These are phyloP conservation scores for Lumbricus terrestris DNA, from an alignment of 2,888 invertebrate genomes.

Conservation along the genomic window DNA sequence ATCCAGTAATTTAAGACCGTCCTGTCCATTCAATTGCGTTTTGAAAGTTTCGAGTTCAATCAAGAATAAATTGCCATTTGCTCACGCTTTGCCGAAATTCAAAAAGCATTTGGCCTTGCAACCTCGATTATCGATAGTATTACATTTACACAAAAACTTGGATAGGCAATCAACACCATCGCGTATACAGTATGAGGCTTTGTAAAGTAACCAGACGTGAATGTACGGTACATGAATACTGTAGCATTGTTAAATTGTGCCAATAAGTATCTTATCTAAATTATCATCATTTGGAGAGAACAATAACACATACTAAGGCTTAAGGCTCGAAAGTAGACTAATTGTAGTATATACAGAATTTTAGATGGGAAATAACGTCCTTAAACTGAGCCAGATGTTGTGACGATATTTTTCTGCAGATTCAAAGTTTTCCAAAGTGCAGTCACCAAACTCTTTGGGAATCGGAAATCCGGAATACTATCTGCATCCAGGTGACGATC, in stretches of 20 bases:
- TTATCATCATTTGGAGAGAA: not conserved
- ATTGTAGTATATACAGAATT: no score
- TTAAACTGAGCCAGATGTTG: not conserved
- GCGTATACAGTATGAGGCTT: not conserved
- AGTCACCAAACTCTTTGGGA: not conserved
- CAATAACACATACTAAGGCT: not conserved
- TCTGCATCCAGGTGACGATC: not conserved
- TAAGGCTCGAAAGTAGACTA: not conserved
- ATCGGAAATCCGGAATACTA: not conserved
- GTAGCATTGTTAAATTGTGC: no score
- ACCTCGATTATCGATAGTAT: not conserved
- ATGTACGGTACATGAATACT: no score
- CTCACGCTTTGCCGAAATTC: not conserved
- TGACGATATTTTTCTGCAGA: not conserved
- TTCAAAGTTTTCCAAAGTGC: not conserved
- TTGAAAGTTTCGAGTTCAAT: not conserved
- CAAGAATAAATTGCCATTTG: not conserved
- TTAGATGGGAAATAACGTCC: not conserved
- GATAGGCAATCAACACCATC: not conserved
- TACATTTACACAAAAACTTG: not conserved
- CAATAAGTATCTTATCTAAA: not conserved
- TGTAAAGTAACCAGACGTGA: no score
- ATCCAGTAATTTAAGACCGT: not conserved
- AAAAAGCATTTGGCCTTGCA: not conserved
- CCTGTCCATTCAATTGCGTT: not conserved